Conservation (phyloP, 2,888 invertebrate genomes). For the Tetragonula carbonaria region DNA sequence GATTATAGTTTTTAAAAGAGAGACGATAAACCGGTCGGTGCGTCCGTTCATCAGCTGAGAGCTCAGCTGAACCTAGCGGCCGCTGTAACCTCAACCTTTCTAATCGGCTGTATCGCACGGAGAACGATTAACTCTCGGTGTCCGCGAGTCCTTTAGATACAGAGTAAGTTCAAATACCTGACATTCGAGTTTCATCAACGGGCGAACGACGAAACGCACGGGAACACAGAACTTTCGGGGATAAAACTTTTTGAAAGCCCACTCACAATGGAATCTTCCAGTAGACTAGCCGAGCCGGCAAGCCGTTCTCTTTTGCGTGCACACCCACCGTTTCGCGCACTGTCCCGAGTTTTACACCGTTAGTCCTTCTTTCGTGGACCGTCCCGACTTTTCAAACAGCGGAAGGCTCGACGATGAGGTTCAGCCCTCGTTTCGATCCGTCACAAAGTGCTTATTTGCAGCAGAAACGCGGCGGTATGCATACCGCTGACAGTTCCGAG, state of each 20-base stretch:
- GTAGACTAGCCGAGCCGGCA: conserved; percentile 82
- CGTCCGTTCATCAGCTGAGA: conserved; percentile 81
- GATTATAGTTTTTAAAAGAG: conserved; percentile 43
- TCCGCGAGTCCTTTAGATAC: not conserved
- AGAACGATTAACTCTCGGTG: conserved; percentile 37
- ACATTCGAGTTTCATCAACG: conserved; percentile 34
- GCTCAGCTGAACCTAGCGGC: conserved; percentile 79
- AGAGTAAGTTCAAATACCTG: conserved; percentile 42
- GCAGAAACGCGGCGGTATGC: conserved; percentile 70
- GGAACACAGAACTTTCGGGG: conserved; percentile 67
- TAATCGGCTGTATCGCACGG: conserved; percentile 27
- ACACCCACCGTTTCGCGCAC: conserved; percentile 76
- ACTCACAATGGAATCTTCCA: conserved; percentile 84
- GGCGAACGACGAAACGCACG: conserved; percentile 54
- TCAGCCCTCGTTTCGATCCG: conserved; percentile 39
- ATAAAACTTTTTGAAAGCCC: conserved; percentile 79
- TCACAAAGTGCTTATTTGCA: conserved; percentile 72
- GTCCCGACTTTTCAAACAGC: conserved; percentile 24
- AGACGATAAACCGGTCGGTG: conserved; percentile 70
- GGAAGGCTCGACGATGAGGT: conserved; percentile 22
- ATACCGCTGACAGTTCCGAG: conserved; percentile 79
- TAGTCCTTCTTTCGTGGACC: conserved; percentile 15
- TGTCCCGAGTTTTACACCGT: conserved; percentile 57
- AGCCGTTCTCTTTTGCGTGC: conserved; percentile 82
- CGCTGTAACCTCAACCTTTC: conserved; percentile 72